Conservation (phyloP, 1,140 invertebrate genomes). For the Sycobia sp. region DNA sequence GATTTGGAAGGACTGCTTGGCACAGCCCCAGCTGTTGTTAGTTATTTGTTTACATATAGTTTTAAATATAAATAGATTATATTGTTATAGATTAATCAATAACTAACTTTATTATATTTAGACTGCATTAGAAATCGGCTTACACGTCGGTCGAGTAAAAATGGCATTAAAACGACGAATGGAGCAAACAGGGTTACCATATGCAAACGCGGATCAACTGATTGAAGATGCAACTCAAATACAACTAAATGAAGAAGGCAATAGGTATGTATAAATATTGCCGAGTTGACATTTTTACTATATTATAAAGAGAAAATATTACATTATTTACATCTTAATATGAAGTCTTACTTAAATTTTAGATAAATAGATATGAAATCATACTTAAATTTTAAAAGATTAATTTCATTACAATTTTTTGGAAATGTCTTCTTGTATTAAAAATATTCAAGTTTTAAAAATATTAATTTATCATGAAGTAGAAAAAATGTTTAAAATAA, state of each 20-base stretch:
- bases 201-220: constrained; percentile 68
- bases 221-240: constrained; percentile 72
- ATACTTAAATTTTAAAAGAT: neutral
- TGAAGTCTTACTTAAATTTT: too few species aligned
- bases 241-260: constrained; percentile 67
- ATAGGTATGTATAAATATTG: constrained; percentile 35
- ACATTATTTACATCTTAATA: too few species aligned
- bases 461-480: too few species aligned
- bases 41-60: constrained; percentile 17
- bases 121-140: constrained; percentile 72
- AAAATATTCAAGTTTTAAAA: too few species aligned
- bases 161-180: constrained; percentile 67
- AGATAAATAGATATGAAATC: neutral
- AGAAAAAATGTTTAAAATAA: too few species aligned
- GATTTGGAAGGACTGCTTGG: constrained; percentile 65
- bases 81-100: too few species aligned
- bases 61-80: too few species aligned
- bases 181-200: constrained; percentile 65
- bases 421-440: too few species aligned
- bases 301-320: too few species aligned
- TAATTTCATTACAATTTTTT: too few species aligned
- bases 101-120: constrained; percentile 39
- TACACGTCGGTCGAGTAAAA: constrained; percentile 72
- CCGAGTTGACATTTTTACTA: neutral
- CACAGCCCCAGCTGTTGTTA: constrained; percentile 60